Conservation (phyloP, 2,113 vertebrate species). For the Dasyurus viverrinus region DNA sequence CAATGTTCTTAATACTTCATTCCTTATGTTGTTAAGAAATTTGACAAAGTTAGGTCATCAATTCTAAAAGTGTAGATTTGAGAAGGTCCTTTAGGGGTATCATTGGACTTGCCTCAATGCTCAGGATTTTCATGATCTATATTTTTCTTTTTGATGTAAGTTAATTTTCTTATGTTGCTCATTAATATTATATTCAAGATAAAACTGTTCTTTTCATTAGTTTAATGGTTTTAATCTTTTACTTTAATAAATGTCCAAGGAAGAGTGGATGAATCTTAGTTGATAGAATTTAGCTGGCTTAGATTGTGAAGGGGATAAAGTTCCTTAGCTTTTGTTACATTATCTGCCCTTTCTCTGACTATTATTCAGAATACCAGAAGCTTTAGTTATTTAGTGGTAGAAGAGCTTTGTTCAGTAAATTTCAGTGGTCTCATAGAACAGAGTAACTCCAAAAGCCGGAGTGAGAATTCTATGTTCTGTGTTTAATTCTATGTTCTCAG, state of each 20-base stretch:
- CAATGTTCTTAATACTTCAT: neutral
- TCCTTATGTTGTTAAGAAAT: neutral
- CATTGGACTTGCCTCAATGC: neutral
- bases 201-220: neutral
- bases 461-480: neutral
- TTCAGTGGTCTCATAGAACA: no score
- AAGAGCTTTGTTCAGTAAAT: neutral
- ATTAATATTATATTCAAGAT: neutral
- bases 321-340: neutral
- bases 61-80: neutral
- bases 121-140: neutral
- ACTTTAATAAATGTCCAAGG: neutral
- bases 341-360: neutral
- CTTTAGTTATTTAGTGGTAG: neutral
- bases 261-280: neutral
- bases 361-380: neutral
- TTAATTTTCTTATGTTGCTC: neutral
- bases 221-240: neutral
- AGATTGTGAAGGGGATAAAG: neutral
- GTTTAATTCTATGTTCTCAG: no score
- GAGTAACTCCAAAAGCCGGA: rapidly evolving
- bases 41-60: neutral
- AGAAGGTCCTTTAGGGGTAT: neutral
- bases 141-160: neutral
- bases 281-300: neutral